phyloP scores from a whole-genome alignment of 2,888 invertebrate species.

The Neoitamus cyanurus region DNA sequence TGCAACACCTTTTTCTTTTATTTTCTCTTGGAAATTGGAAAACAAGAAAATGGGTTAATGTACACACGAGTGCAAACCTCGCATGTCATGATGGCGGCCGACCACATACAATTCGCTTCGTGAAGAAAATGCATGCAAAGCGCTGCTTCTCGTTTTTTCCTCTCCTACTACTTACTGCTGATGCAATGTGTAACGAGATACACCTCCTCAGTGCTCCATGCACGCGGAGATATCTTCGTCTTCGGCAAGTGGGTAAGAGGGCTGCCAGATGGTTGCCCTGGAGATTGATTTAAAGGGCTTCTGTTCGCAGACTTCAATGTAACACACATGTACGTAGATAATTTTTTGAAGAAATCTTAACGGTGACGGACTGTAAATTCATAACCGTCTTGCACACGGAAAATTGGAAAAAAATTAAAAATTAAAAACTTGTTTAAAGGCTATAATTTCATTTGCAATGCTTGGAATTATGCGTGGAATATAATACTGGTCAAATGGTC shows the following conservation, averaged over 20 bases:
- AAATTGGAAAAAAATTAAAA: no score
- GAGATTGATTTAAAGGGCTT: neutral
- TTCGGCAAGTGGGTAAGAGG: neutral
- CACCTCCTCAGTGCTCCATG: neutral
- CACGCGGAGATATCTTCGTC: neutral
- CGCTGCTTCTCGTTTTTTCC: neutral
- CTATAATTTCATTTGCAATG: no score
- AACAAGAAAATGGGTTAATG: constrained; percentile 41
- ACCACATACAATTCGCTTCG: constrained; percentile 5
- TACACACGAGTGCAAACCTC: constrained; percentile 27
- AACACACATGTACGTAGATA: neutral
- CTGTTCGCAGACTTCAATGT: neutral
- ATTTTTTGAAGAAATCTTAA: neutral
- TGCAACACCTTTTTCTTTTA: constrained; percentile 8
- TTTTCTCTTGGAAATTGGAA: constrained; percentile 41
- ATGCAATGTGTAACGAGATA: neutral
- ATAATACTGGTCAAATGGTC: no score
- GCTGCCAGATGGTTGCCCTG: neutral
- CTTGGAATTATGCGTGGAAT: no score
- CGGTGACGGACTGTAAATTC: neutral
- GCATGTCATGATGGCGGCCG: constrained; percentile 23
- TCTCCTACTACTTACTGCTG: neutral
- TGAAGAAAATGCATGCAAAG: neutral
- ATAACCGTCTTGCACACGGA: neutral
- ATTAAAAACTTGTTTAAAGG: no score